Conservation (phyloP, 2,113 vertebrate species). For the Anoura caudifer region DNA sequence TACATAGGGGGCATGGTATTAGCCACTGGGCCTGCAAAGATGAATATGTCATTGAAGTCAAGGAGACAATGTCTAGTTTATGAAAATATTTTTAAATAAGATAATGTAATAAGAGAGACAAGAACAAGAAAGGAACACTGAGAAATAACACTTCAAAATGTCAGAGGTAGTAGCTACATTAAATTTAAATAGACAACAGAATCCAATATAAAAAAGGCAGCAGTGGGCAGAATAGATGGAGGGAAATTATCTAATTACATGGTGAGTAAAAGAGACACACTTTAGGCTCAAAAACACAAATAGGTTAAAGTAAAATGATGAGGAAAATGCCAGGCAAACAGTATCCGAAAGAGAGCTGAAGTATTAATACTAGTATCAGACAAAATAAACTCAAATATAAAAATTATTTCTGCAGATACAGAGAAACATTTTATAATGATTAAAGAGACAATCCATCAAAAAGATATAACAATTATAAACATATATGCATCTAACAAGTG, state of each 20-base stretch:
- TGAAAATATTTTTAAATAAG: neutral
- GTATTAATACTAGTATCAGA: neutral
- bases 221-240: neutral
- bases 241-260: neutral
- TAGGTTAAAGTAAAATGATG: neutral
- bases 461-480: neutral
- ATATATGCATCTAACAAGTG: neutral
- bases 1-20: neutral
- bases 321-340: neutral
- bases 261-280: neutral
- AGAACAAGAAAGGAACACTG: neutral
- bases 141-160: neutral
- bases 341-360: neutral
- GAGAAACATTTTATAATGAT: neutral
- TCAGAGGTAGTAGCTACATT: neutral
- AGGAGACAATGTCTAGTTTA: neutral
- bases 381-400: neutral
- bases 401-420: neutral
- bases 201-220: neutral
- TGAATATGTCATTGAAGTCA: neutral
- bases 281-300: neutral
- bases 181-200: neutral
- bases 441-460: neutral
- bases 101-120: neutral
- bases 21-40: neutral